Conservation (phyloP, 1,140 invertebrate species). For the Thaumatotibia leucotreta region DNA sequence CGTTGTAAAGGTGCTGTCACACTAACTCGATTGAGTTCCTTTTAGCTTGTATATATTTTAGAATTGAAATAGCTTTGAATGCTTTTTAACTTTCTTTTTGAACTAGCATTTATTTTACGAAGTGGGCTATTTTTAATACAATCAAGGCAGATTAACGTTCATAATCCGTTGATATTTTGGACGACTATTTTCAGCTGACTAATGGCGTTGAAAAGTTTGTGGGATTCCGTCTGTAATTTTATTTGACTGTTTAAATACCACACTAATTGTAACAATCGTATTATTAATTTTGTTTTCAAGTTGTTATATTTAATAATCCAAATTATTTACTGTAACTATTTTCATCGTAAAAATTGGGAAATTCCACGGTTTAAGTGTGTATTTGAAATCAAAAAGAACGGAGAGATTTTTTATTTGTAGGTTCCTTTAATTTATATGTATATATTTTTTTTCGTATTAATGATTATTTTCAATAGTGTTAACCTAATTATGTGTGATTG, state of each 20-base stretch:
- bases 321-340: no score
- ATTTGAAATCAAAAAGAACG: no score
- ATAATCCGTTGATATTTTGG: neutral
- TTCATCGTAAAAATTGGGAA: no score
- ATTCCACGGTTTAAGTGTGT: no score
- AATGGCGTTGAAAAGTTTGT: neutral
- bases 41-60: neutral
- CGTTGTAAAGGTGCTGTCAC: constrained; percentile 12
- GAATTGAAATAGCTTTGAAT: neutral
- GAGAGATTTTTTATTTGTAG: no score
- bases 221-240: neutral
- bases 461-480: no score
- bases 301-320: no score
- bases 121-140: neutral
- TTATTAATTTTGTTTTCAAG: no score
- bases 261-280: neutral
- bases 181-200: neutral
- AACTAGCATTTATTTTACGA: neutral
- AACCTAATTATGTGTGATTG: no score
- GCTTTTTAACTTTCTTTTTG: neutral
- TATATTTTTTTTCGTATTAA: no score
- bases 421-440: no score
- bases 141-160: neutral
- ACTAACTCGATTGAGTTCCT: neutral
- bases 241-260: neutral